phyloP scores from a whole-genome alignment of 2,113 vertebrate species.

The Nothobranchius kuhntae region DNA sequence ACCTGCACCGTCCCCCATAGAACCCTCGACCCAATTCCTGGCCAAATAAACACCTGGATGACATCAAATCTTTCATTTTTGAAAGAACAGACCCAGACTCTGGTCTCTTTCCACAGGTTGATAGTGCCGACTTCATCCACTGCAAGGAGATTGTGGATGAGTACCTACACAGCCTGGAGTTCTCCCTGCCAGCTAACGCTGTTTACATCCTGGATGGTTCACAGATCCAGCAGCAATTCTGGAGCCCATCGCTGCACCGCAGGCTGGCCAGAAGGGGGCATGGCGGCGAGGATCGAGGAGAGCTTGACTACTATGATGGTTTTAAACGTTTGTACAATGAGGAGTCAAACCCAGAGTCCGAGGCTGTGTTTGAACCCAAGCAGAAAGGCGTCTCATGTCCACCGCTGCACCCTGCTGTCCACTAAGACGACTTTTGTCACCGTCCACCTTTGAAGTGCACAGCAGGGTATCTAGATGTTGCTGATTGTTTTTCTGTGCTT shows the following conservation, averaged over 20 bases:
- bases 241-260: not conserved
- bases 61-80: not conserved
- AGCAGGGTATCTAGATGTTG: not conserved
- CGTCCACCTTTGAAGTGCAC: slow-evolving; percentile 6
- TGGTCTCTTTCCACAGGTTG: slow-evolving; percentile 54
- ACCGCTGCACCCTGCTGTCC: slow-evolving; percentile 63
- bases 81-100: not conserved
- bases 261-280: not conserved
- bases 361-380: not conserved
- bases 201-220: slow-evolving; percentile 68
- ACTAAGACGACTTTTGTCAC: slow-evolving; percentile 18
- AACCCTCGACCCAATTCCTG: not conserved
- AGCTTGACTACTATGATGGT: slow-evolving; percentile 75
- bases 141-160: slow-evolving; percentile 80
- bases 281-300: slow-evolving; percentile 6
- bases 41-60: not conserved
- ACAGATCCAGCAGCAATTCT: slow-evolving; percentile 14
- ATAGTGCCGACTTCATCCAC: slow-evolving; percentile 68
- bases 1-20: not conserved
- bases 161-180: slow-evolving; percentile 68
- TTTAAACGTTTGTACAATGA: slow-evolving; percentile 72
- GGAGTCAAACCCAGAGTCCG: slow-evolving; percentile 9
- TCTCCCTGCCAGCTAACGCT: slow-evolving; percentile 63
- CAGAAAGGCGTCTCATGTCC: slow-evolving; percentile 63
- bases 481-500: not conserved